Evolutionary conservation across 1,140 invertebrate species (phyloP).

Genomic region (Araneus ventricosus): DNA sequence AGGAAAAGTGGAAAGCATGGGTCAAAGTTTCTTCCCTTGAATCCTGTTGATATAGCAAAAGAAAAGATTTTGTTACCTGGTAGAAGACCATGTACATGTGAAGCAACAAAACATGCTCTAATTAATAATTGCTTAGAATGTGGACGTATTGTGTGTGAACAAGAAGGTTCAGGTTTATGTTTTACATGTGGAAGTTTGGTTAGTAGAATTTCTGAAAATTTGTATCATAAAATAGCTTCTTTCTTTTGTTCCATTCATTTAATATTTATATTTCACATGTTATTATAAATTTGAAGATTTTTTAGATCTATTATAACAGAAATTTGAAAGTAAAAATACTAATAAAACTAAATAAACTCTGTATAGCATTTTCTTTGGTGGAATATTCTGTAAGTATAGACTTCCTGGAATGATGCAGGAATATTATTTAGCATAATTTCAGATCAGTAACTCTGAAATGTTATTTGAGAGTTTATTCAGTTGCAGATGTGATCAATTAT

Average conservation of each 20-base stretch:
- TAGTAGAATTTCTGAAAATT: background rate
- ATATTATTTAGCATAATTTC: too few species aligned
- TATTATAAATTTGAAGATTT: background rate
- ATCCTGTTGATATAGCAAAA: slow-evolving; percentile 15
- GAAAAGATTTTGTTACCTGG: slow-evolving; percentile 81
- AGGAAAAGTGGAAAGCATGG: slow-evolving; percentile 34
- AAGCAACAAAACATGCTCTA: slow-evolving; percentile 93
- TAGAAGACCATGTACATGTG: slow-evolving; percentile 93
- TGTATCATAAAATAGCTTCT: too few species aligned
- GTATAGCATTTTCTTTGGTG: too few species aligned
- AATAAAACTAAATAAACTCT: too few species aligned
- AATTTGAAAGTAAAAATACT: too few species aligned
- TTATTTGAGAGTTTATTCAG: too few species aligned
- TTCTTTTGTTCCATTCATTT: too few species aligned
- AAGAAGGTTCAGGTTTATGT: slow-evolving; percentile 98
- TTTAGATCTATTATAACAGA: background rate
- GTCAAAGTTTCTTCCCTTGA: slow-evolving; percentile 24
- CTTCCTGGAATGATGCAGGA: too few species aligned
- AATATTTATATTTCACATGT: too few species aligned
- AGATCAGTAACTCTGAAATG: too few species aligned
- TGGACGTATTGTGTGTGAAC: slow-evolving; percentile 95
- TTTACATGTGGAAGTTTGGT: slow-evolving; percentile 93
- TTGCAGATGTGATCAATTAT: too few species aligned
- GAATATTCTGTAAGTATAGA: too few species aligned
- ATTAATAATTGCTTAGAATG: slow-evolving; percentile 97